Percentiles rank a stretch among this genome's conserved stretches.
phyloP scores from a whole-genome alignment of 2,113 vertebrate genomes.

The Tapirus terrestris region DNA sequence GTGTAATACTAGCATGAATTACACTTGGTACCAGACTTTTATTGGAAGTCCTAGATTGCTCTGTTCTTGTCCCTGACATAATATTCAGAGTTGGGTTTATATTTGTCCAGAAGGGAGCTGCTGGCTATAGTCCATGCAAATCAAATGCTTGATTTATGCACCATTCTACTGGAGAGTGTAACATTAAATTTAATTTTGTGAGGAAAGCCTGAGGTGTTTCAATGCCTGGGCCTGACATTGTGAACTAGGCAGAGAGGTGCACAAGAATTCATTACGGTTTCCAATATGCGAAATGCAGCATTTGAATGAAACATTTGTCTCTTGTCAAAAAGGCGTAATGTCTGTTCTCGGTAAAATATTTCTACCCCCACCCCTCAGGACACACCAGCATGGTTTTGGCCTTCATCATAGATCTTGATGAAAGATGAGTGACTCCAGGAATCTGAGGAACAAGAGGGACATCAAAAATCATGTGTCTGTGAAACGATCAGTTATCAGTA shows the following conservation, averaged over 20 bases:
- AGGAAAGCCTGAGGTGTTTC: conserved; percentile 89
- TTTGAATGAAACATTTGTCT: conserved; percentile 99
- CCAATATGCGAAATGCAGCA: conserved; percentile 97
- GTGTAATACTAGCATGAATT: conserved; percentile 91
- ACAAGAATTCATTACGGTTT: conserved; percentile 96
- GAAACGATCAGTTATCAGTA: conserved; percentile 29
- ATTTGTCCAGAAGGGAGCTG: conserved; percentile 90
- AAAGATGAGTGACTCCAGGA: background rate
- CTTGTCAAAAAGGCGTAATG: conserved; percentile 93
- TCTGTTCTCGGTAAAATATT: conserved; percentile 88
- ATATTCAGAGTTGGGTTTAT: conserved; percentile 93
- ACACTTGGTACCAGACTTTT: conserved; percentile 89
- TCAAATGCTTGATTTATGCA: conserved; percentile 98
- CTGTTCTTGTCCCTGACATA: conserved; percentile 94
- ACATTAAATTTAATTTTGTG: conserved; percentile 99
- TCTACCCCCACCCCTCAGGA: conserved; percentile 62
- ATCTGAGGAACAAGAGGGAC: background rate
- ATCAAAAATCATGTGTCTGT: background rate
- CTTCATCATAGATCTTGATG: conserved; percentile 46
- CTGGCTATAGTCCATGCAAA: conserved; percentile 96
- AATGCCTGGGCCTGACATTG: conserved; percentile 90
- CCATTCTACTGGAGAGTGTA: conserved; percentile 92
- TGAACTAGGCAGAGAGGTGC: conserved; percentile 92
- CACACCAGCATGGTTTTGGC: conserved; percentile 51
- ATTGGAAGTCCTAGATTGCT: conserved; percentile 94